Evolutionary conservation across 2,113 vertebrate species (phyloP).

Genomic region (Salvelinus fontinalis): DNA sequence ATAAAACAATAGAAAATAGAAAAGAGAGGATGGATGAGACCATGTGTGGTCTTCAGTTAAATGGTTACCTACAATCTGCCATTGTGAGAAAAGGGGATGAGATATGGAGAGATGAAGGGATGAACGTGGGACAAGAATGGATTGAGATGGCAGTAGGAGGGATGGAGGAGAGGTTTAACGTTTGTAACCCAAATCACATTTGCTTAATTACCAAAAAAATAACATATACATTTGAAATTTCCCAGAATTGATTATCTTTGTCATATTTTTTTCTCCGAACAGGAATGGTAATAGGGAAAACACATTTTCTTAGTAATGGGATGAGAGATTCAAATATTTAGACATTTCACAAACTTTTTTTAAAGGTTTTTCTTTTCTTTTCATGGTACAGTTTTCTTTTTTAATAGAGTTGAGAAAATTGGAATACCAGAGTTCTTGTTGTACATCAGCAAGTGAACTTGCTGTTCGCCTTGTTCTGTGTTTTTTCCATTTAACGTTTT

Average conservation of each 20-base stretch:
- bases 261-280: slow-evolving; percentile 61
- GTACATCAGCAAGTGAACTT: slow-evolving; percentile 65
- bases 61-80: slow-evolving; percentile 47
- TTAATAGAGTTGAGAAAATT: slow-evolving; percentile 77
- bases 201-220: slow-evolving; percentile 60
- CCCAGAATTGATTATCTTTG: slow-evolving; percentile 52
- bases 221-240: slow-evolving; percentile 65
- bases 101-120: slow-evolving; percentile 5
- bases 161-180: slow-evolving; percentile 39
- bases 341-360: slow-evolving; percentile 83
- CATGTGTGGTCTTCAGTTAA: slow-evolving; percentile 34
- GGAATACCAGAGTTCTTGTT: slow-evolving; percentile 76
- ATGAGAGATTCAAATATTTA: slow-evolving; percentile 81
- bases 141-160: slow-evolving; percentile 32
- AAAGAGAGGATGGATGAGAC: slow-evolving; percentile 34
- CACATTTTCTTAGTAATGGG: slow-evolving; percentile 76
- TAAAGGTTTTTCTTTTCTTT: slow-evolving; percentile 70
- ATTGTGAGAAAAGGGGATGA: slow-evolving; percentile 41
- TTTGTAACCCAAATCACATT: slow-evolving; percentile 68
- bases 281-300: slow-evolving; percentile 72
- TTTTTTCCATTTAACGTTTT: slow-evolving; percentile 51
- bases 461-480: slow-evolving; percentile 48
- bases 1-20: slow-evolving; percentile 48
- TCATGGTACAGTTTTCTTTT: slow-evolving; percentile 74
- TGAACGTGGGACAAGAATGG: slow-evolving; percentile 30